These are phyloP conservation scores for Leptopterna dolabrata DNA, from an alignment of 2,888 invertebrate genomes.

Conservation along the genomic window DNA sequence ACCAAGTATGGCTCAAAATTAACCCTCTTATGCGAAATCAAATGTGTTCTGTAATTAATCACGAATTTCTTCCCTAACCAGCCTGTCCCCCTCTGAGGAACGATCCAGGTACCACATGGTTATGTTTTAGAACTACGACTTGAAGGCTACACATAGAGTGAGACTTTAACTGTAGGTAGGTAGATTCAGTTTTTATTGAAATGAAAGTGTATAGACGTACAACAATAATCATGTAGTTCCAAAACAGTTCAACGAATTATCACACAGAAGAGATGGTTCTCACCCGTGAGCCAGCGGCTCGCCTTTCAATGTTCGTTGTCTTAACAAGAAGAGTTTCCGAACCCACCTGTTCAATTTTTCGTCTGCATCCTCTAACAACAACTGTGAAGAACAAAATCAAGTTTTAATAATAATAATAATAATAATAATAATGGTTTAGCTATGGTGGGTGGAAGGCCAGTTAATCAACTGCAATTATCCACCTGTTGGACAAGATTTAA, in stretches of 20 bases:
- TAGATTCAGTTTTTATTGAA: too few relatives aligned
- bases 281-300: conserved; percentile 32
- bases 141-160: neutral
- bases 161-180: too few relatives aligned
- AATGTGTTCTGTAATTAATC: neutral
- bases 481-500: too few relatives aligned
- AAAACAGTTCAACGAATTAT: too few relatives aligned
- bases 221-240: too few relatives aligned
- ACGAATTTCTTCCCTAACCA: neutral
- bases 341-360: conserved; percentile 64
- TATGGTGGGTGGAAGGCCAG: too few relatives aligned
- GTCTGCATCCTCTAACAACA: conserved; percentile 62
- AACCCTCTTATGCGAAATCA: neutral
- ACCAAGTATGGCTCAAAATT: conserved; percentile 34
- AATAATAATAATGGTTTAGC: too few relatives aligned
- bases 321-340: conserved; percentile 62
- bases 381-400: conserved; percentile 51
- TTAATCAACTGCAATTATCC: too few relatives aligned
- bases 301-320: conserved; percentile 61
- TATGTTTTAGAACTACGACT: neutral
- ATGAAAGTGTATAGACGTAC: too few relatives aligned
- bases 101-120: neutral
- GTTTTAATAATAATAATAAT: neutral
- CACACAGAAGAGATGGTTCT: neutral
- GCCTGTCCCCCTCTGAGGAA: neutral